Conservation (phyloP, 2,113 vertebrate species). For the Chamaea fasciata region DNA sequence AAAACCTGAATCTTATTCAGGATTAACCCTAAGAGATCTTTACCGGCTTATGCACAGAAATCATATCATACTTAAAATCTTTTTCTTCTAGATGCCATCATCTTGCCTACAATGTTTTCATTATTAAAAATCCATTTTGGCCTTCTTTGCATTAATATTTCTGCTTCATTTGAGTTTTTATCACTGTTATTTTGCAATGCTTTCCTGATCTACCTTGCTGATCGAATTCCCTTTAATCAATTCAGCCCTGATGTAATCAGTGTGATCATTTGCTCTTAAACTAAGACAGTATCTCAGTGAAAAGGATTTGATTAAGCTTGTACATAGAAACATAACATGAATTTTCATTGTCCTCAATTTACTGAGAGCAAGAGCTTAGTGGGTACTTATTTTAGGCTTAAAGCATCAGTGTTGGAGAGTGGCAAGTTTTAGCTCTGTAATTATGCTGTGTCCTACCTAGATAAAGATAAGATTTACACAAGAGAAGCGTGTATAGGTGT, state of each 20-base stretch:
- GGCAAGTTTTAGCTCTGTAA: neutral
- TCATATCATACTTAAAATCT: neutral
- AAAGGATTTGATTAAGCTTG: slow-evolving; percentile 33
- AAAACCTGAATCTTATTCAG: neutral
- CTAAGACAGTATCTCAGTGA: slow-evolving; percentile 8
- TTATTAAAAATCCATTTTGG: neutral
- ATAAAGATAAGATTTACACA: neutral
- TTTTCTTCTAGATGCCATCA: neutral
- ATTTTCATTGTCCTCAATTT: neutral
- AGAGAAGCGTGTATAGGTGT: neutral
- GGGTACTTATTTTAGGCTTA: neutral
- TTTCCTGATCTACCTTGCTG: slow-evolving; percentile 14
- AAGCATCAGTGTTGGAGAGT: neutral
- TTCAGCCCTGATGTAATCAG: slow-evolving; percentile 39
- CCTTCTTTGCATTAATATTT: slow-evolving; percentile 28
- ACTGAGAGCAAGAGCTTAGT: neutral
- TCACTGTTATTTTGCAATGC: slow-evolving; percentile 15
- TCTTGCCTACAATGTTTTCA: neutral
- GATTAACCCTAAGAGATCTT: neutral
- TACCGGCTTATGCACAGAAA: neutral
- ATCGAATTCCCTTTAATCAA: slow-evolving; percentile 49
- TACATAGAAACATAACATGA: neutral
- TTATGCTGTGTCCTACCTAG: neutral
- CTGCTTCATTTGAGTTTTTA: slow-evolving; percentile 18
- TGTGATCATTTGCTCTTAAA: slow-evolving; percentile 21